Base-by-base conservation (phyloP, 2,888 invertebrate species). In the Chydorus sphaericus region DNA sequence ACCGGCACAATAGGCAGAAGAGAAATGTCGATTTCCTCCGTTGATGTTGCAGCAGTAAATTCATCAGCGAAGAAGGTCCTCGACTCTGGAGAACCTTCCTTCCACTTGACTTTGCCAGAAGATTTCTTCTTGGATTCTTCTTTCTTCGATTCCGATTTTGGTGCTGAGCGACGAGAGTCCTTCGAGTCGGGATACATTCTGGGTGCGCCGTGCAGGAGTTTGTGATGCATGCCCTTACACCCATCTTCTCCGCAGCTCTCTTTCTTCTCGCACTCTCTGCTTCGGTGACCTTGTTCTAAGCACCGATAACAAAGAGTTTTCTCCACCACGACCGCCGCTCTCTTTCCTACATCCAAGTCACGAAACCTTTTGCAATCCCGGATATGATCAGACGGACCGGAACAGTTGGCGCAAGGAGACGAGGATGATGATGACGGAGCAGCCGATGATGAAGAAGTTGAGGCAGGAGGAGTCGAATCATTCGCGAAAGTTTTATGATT, bases 1-100 rank as follows among this genome's bases (percentile, higher is more conserved):
- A 57, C 54, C 1, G 49, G 55, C 11, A 60, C 26, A 0, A 60
- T 28, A 10, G 49, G 30, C 8, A 49, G 49, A 33, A 33, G 36
- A 33, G n/a, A 11, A 10, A 14, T 11, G 36, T 10, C 36, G 10
- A 10, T n/a, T 10, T 33, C 36, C 14, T 33, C 36, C 36, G 36
- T 33, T 33, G 36, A 33, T n/a, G n/a, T n/a, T n/a, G n/a, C n/a
- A n/a, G n/a, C n/a, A n/a, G n/a, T n/a, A n/a, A n/a, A n/a, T n/a
- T n/a, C n/a, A n/a, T n/a, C n/a, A n/a, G n/a, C n/a, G n/a, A n/a
- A n/a, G n/a, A n/a, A n/a, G n/a, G n/a, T n/a, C n/a, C n/a, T n/a
- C n/a, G n/a, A n/a, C n/a, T n/a, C n/a, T n/a, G n/a, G n/a, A n/a
- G n/a, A n/a, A n/a, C n/a, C n/a, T n/a, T n/a, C n/a, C n/a, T n/a